These are phyloP conservation scores for Drosophila pachea DNA, from an alignment of 1,140 invertebrate species.

Conservation along the genomic window DNA sequence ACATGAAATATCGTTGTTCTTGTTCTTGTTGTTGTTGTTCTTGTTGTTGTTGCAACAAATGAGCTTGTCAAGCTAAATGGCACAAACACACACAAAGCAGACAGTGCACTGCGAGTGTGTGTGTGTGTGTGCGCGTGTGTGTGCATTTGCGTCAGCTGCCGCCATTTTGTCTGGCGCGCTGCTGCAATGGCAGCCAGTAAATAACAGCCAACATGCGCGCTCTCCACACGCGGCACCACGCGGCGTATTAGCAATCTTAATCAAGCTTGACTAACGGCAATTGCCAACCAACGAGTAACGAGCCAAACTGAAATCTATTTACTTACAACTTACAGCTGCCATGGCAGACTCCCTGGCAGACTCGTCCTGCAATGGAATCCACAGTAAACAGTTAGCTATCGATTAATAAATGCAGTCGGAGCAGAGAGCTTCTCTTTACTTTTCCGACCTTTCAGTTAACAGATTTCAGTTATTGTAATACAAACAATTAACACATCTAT, in stretches of 20 bases:
- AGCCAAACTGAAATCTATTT: conserved; percentile 15
- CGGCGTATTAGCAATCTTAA: conserved; percentile 69
- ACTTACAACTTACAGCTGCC: not conserved
- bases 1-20: conserved; percentile 40
- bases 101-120: not conserved
- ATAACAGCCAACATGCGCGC: conserved; percentile 52
- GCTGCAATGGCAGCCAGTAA: conserved; percentile 61
- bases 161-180: conserved; percentile 73
- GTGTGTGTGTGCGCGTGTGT: conserved; percentile 11
- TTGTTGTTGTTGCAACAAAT: conserved; percentile 61
- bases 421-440: not conserved
- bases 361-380: no score
- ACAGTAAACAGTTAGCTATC: not conserved
- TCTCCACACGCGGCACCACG: conserved; percentile 47
- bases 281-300: conserved; percentile 21
- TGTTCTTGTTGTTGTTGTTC: conserved; percentile 21
- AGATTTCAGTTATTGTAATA: conserved; percentile 33
- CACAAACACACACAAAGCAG: conserved; percentile 54
- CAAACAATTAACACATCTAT: conserved; percentile 64
- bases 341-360: not conserved
- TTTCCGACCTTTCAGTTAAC: conserved; percentile 6
- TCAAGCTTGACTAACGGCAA: conserved; percentile 30
- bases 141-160: conserved; percentile 34
- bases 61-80: conserved; percentile 71
- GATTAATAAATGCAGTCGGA: no score